Conservation (phyloP, 2,888 invertebrate genomes). For the Dyspetes luteomarginatus region DNA sequence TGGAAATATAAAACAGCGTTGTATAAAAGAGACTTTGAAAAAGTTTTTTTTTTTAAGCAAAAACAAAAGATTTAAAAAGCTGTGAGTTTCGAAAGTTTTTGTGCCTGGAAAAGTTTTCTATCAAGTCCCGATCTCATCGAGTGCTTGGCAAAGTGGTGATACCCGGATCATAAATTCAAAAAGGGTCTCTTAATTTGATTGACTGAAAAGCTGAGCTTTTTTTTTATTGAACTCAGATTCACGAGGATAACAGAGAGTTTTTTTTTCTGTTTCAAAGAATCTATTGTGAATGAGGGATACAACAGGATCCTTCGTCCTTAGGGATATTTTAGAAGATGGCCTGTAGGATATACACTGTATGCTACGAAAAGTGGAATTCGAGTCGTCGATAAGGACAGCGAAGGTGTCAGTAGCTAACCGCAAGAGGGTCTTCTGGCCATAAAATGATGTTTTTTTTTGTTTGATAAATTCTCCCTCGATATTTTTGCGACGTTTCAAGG, state of each 20-base stretch:
- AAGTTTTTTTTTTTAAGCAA: neutral
- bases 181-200: neutral
- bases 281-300: neutral
- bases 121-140: neutral
- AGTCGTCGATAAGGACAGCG: neutral
- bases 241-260: neutral
- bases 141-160: neutral
- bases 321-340: neutral
- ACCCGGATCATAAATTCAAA: neutral
- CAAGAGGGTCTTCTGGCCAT: neutral
- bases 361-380: neutral
- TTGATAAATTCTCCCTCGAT: conserved; percentile 1
- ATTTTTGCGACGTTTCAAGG: neutral
- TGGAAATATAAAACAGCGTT: neutral
- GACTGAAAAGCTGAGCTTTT: no score
- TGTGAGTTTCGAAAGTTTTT: neutral
- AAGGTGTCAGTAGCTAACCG: neutral
- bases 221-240: neutral
- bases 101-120: neutral
- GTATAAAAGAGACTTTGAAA: neutral
- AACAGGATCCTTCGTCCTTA: neutral
- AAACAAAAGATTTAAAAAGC: neutral
- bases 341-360: conserved; percentile 15
- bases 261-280: neutral
- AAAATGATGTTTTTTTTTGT: neutral